Conservation (phyloP, 2,888 invertebrate species). For the Tetragnatha montana region DNA sequence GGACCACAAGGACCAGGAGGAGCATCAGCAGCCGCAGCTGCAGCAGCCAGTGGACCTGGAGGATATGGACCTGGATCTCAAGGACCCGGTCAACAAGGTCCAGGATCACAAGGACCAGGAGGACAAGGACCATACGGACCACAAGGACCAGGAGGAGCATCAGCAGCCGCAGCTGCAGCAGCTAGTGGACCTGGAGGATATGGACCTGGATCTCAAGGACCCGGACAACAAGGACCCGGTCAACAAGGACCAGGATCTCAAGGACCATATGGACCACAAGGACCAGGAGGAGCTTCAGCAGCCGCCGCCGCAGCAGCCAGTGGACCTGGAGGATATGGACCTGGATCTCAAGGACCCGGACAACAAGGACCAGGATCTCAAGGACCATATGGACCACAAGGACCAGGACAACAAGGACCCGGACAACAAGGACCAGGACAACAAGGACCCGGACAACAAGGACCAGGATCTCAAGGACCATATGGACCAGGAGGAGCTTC, state of each 20-base stretch:
- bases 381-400: background rate
- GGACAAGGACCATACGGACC: background rate
- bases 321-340: background rate
- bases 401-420: background rate
- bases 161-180: no score
- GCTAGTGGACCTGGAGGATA: background rate
- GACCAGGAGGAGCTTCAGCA: no score
- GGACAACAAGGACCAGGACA: slow-evolving; percentile 2
- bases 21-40: slow-evolving; percentile 13
- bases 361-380: no score
- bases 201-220: background rate
- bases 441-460: background rate
- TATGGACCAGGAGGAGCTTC: background rate
- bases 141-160: background rate
- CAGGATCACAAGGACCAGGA: background rate
- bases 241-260: background rate
- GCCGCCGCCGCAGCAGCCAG: no score
- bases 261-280: background rate
- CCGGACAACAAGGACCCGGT: slow-evolving; percentile 4
- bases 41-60: background rate
- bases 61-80: background rate
- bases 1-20: background rate
- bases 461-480: background rate
- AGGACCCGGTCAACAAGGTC: background rate
- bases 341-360: background rate